These are phyloP conservation scores for Sebastes melanostomus DNA, from an alignment of 2,797 vertebrate genomes.

Conservation along the genomic window DNA sequence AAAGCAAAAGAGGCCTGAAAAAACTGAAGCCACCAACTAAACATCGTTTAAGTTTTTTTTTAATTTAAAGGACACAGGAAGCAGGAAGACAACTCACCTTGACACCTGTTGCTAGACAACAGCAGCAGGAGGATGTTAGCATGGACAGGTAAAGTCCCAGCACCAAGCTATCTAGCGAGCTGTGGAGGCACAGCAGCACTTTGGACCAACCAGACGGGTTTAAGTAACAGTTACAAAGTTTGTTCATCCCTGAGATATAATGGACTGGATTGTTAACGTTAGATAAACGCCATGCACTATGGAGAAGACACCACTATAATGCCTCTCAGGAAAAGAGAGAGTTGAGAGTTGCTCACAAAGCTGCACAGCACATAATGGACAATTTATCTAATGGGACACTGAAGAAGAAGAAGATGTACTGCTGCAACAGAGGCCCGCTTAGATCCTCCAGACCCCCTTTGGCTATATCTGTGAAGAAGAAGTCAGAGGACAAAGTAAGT, in stretches of 20 bases:
- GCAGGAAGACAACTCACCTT: background rate
- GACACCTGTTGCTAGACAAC: background rate
- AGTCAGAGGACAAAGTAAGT: conserved; percentile 10
- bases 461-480: background rate
- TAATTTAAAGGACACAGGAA: background rate
- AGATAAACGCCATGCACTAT: conserved; percentile 1
- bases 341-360: background rate
- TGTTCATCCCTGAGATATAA: background rate
- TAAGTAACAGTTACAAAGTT: background rate
- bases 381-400: conserved; percentile 38
- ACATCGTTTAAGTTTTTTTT: background rate
- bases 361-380: conserved; percentile 24
- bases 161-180: background rate
- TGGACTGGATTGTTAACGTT: background rate
- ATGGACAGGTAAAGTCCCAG: background rate
- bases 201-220: background rate
- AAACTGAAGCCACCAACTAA: background rate
- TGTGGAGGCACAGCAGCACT: background rate
- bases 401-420: conserved; percentile 12
- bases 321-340: background rate
- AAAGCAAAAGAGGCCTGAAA: no score
- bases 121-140: background rate
- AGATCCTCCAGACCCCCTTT: conserved; percentile 6
- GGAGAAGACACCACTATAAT: background rate
- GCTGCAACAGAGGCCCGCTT: conserved; percentile 1